Conservation (phyloP, 2,797 vertebrate species). For the Amazona finschi region DNA sequence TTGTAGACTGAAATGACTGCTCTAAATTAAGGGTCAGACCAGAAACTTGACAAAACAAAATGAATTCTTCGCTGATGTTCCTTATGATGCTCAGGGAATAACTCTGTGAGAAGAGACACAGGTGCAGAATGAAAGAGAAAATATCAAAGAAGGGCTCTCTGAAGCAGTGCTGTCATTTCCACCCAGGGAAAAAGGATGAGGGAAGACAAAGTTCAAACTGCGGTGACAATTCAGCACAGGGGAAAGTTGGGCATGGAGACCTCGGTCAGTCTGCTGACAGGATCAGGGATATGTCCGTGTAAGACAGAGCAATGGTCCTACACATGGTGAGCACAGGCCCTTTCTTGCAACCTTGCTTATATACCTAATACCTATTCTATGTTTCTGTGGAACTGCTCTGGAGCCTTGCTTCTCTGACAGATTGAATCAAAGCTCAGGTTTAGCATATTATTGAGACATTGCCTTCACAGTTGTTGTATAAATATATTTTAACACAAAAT, state of each 20-base stretch:
- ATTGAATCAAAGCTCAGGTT: not conserved
- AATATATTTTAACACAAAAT: not conserved
- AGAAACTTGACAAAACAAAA: conserved; percentile 51
- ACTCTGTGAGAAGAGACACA: not conserved
- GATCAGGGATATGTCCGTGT: not conserved
- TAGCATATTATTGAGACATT: not conserved
- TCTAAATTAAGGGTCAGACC: conserved; percentile 49
- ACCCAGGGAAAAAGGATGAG: not conserved
- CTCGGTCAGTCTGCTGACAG: not conserved
- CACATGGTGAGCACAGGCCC: not conserved
- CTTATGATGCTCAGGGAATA: conserved; percentile 21
- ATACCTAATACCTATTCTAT: not conserved
- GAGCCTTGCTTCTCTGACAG: not conserved
- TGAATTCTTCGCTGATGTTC: conserved; percentile 30
- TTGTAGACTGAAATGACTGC: conserved; percentile 34
- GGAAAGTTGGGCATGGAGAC: not conserved
- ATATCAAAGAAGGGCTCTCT: not conserved
- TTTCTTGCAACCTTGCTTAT: not conserved
- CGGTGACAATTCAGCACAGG: not conserved
- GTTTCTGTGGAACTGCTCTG: not conserved
- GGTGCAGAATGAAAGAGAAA: conserved; percentile 36
- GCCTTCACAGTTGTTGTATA: not conserved
- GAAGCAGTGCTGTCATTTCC: not conserved
- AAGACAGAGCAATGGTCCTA: not conserved
- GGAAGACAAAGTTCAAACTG: conserved; percentile 13